phyloP scores from a whole-genome alignment of 2,797 vertebrate species.

The Dendrocincla tyrannina region DNA sequence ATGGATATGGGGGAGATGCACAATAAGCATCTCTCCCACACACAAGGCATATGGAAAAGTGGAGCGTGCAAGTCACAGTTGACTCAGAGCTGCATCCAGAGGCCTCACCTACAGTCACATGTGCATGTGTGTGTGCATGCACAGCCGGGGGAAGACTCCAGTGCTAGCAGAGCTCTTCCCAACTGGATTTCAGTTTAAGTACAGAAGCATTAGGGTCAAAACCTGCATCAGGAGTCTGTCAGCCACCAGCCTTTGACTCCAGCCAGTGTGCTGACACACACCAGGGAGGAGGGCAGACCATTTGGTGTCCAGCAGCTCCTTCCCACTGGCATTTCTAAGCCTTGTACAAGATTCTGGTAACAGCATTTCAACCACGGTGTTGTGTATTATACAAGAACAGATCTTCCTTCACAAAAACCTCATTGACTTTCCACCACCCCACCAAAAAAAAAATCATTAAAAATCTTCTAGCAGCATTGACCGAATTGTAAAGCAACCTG shows the following conservation, averaged over 20 bases:
- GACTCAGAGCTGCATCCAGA: slow-evolving; percentile 18
- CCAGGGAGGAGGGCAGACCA: slow-evolving; percentile 16
- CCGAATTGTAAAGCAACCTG: slow-evolving; percentile 99
- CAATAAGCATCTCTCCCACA: slow-evolving; percentile 18
- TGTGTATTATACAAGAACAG: slow-evolving; percentile 51
- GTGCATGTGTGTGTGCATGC: neutral
- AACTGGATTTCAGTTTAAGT: neutral
- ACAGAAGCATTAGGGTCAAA: slow-evolving; percentile 36
- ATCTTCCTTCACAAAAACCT: slow-evolving; percentile 66
- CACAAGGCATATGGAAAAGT: neutral
- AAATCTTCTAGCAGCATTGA: slow-evolving; percentile 84
- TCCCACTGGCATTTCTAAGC: slow-evolving; percentile 37
- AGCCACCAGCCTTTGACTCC: slow-evolving; percentile 18
- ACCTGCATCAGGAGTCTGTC: slow-evolving; percentile 20
- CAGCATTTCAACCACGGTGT: slow-evolving; percentile 30
- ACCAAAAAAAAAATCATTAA: slow-evolving; percentile 65
- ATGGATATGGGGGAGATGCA: neutral
- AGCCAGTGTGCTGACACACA: neutral
- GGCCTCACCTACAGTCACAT: slow-evolving; percentile 23
- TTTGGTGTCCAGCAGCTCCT: slow-evolving; percentile 21
- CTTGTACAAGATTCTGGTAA: slow-evolving; percentile 50
- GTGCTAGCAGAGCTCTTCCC: neutral
- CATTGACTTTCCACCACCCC: slow-evolving; percentile 72
- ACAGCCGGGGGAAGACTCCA: neutral
- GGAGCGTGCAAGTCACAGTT: neutral